Percentiles rank a stretch among this genome's conserved stretches.
phyloP scores from a whole-genome alignment of 2,888 invertebrate species.

The Spodoptera exigua region DNA sequence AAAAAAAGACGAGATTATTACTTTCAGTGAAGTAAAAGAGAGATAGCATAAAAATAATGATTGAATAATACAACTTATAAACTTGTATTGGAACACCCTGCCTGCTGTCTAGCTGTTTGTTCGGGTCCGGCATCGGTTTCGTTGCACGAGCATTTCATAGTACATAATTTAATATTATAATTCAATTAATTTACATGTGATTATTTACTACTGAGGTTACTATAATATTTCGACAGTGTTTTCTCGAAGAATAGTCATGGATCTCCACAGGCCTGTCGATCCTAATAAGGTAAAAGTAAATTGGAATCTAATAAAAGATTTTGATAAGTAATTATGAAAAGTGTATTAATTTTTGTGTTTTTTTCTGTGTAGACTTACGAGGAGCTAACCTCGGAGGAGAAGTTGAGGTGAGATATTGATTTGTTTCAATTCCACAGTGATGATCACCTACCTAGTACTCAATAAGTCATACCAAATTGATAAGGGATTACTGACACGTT shows the following conservation, averaged over 20 bases:
- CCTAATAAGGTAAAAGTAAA: conserved; percentile 80
- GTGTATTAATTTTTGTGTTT: conserved; percentile 38
- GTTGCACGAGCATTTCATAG: conserved; percentile 33
- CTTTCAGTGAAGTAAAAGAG: not conserved
- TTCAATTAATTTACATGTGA: conserved; percentile 49
- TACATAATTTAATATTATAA: conserved; percentile 43
- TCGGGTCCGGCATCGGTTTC: conserved; percentile 31
- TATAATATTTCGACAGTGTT: conserved; percentile 32
- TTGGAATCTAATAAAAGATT: conserved; percentile 36
- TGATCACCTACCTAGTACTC: conserved; percentile 1
- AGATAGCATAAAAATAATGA: conserved; percentile 14
- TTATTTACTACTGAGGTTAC: conserved; percentile 19
- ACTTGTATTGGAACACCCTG: too few relatives aligned
- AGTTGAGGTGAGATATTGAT: conserved; percentile 89
- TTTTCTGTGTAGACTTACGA: conserved; percentile 90
- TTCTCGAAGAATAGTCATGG: conserved; percentile 69
- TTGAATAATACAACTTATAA: not conserved
- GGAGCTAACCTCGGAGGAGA: conserved; percentile 93
- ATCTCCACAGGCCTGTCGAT: conserved; percentile 85
- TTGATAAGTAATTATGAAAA: conserved; percentile 28
- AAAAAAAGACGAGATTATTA: conserved; percentile 4
- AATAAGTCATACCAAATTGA: conserved; percentile 18
- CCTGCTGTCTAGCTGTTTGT: too few relatives aligned
- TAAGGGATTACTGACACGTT: conserved; percentile 36
- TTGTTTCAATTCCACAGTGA: not conserved